phyloP scores from a whole-genome alignment of 2,113 vertebrate species.

The Seriola dumerili region DNA sequence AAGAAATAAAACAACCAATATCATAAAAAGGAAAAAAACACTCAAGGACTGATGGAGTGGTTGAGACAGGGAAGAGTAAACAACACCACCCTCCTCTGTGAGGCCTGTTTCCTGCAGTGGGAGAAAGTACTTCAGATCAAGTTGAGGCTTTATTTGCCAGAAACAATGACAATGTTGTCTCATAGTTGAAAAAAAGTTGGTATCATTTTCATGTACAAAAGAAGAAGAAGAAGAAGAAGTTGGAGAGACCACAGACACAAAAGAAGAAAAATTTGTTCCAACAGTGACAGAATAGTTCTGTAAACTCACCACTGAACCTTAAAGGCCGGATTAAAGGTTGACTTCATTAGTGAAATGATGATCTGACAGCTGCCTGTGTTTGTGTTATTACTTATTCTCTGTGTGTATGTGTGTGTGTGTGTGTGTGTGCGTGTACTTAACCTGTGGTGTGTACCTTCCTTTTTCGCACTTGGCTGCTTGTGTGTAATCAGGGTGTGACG shows the following conservation, averaged over 20 bases:
- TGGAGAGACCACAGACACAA: no score
- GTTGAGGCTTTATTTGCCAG: conserved; percentile 31
- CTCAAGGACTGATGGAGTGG: background rate
- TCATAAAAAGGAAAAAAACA: background rate
- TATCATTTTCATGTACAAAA: background rate
- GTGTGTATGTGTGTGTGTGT: conserved; percentile 12
- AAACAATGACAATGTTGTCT: background rate
- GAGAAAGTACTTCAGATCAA: background rate
- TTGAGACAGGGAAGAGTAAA: conserved; percentile 7
- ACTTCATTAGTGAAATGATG: conserved; percentile 54
- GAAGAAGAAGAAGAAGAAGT: background rate
- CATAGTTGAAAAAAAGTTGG: no score
- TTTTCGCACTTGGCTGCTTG: conserved; percentile 37
- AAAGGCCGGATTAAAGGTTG: conserved; percentile 35
- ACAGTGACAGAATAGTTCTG: background rate
- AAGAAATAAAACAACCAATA: background rate
- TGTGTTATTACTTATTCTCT: conserved; percentile 27
- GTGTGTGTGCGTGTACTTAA: conserved; percentile 15
- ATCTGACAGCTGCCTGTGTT: conserved; percentile 52
- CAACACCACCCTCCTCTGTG: background rate
- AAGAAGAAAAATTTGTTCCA: background rate
- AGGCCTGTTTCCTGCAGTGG: background rate
- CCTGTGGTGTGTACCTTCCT: conserved; percentile 24
- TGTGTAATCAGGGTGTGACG: conserved; percentile 54
- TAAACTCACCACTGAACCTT: conserved; percentile 10